Evolutionary conservation across 2,113 vertebrate genomes (phyloP).

Genomic region (Daubentonia madagascariensis): DNA sequence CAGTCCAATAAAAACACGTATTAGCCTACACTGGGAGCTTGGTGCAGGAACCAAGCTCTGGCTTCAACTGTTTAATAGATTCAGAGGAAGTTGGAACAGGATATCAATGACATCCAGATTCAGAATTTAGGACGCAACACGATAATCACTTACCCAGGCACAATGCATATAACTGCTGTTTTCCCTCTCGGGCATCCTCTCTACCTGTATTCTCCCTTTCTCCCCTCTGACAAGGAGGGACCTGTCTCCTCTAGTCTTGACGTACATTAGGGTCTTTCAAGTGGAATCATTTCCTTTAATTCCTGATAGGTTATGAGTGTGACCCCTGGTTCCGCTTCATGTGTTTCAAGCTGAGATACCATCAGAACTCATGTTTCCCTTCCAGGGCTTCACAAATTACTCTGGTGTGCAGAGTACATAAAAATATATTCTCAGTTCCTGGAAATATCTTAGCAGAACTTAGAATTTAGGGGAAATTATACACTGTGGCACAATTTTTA

Average conservation of each 20-base stretch:
- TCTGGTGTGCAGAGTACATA: conserved; percentile 19
- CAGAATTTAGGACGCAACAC: conserved; percentile 2
- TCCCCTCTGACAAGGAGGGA: not conserved
- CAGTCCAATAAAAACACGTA: conserved; percentile 59
- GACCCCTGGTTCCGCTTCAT: conserved; percentile 55
- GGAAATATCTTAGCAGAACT: conserved; percentile 46
- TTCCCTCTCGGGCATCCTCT: conserved; percentile 17
- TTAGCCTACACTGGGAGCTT: conserved; percentile 59
- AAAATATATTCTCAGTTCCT: conserved; percentile 66
- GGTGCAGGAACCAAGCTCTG: conserved; percentile 61
- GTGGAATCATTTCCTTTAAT: conserved; percentile 63
- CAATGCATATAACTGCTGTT: conserved; percentile 1
- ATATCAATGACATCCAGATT: conserved; percentile 20
- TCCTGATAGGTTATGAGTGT: conserved; percentile 11
- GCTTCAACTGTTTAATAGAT: conserved; percentile 47
- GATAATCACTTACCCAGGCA: conserved; percentile 32
- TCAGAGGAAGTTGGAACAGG: conserved; percentile 33
- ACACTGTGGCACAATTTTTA: conserved; percentile 29
- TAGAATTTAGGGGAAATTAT: conserved; percentile 32
- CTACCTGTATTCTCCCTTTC: conserved; percentile 8
- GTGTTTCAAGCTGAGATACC: conserved; percentile 52
- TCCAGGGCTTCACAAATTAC: conserved; percentile 44
- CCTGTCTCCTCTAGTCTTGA: conserved; percentile 4
- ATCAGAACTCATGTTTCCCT: conserved; percentile 73
- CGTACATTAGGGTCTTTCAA: conserved; percentile 47